phyloP scores from a whole-genome alignment of 2,797 vertebrate species.

The Ctenopoma multispine region DNA sequence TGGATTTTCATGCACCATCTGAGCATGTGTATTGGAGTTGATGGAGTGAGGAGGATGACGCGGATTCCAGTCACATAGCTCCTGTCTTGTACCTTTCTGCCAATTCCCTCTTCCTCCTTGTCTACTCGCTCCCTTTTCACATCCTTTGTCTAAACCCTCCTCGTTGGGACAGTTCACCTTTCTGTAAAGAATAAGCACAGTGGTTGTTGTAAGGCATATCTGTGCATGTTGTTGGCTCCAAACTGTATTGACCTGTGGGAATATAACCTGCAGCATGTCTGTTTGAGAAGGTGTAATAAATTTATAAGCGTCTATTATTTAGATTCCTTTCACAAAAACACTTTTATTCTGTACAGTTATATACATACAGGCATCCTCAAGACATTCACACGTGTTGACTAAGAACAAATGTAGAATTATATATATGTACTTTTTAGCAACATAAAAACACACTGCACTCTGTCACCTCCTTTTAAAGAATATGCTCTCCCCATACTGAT shows the following conservation, averaged over 20 bases:
- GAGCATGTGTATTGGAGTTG: conserved; percentile 70
- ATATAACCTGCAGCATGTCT: too few relatives aligned
- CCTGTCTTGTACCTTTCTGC: conserved; percentile 60
- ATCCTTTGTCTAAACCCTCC: conserved; percentile 21
- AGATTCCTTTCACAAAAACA: not conserved
- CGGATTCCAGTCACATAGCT: conserved; percentile 62
- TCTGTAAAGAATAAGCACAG: not conserved
- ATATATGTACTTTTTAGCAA: conserved; percentile 6
- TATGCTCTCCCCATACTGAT: not conserved
- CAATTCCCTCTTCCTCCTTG: conserved; percentile 39
- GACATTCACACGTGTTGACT: not conserved
- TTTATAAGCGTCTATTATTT: too few relatives aligned
- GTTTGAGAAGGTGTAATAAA: too few relatives aligned
- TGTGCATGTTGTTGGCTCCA: conserved; percentile 10
- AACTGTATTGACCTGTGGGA: too few relatives aligned
- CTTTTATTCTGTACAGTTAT: not conserved
- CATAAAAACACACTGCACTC: not conserved
- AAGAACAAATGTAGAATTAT: not conserved
- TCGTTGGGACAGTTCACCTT: conserved; percentile 23
- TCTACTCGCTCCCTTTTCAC: conserved; percentile 32
- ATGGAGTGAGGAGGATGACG: conserved; percentile 68
- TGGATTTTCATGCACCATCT: conserved; percentile 79
- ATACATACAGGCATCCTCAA: not conserved
- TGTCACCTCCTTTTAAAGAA: not conserved
- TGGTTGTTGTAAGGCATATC: not conserved